phyloP scores from a whole-genome alignment of 2,113 vertebrate species.

The Ammodytes marinus region DNA sequence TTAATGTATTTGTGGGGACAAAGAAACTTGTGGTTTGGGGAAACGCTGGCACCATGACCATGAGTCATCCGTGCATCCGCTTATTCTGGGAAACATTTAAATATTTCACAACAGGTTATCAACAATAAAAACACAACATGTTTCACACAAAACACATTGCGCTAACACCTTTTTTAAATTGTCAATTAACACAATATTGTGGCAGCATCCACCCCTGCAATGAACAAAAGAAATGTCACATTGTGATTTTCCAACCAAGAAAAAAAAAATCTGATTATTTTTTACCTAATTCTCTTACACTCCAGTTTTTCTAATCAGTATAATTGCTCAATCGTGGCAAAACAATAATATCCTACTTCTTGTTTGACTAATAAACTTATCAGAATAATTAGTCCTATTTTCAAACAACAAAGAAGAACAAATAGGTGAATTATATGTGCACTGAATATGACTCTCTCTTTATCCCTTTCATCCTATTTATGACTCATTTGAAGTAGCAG shows the following conservation, averaged over 20 bases:
- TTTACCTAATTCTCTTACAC: background rate
- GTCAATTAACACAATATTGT: background rate
- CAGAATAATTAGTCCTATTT: background rate
- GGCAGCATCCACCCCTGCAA: background rate
- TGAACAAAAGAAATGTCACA: background rate
- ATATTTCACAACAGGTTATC: background rate
- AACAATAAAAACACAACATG: background rate
- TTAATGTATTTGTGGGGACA: no score
- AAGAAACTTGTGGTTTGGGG: no score
- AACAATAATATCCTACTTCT: background rate
- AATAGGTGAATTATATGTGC: background rate
- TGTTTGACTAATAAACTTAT: background rate
- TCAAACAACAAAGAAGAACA: slow-evolving; percentile 3
- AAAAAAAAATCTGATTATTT: background rate
- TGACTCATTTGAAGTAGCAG: background rate
- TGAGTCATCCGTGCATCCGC: no score
- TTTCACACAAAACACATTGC: background rate
- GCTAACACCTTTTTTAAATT: background rate
- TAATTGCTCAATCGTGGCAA: no score
- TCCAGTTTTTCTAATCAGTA: background rate
- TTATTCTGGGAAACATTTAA: background rate
- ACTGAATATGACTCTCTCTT: background rate
- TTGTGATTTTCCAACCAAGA: background rate
- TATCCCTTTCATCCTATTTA: slow-evolving; percentile 1
- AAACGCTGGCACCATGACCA: no score